Evolutionary conservation across 1,140 invertebrate genomes (phyloP).

Genomic region (Bombus soroeensis): DNA sequence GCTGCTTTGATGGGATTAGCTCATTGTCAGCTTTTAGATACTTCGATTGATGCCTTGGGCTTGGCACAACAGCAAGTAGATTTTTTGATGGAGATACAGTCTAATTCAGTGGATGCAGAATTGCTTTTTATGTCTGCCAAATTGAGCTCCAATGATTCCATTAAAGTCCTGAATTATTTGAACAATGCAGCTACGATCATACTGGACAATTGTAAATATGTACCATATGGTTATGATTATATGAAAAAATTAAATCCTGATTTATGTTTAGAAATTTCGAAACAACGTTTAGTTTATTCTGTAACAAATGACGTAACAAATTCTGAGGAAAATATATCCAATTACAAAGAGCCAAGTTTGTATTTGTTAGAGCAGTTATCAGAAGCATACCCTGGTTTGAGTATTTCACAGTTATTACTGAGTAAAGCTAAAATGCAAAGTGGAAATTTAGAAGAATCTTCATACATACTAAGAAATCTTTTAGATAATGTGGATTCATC

Average conservation of each 20-base stretch:
- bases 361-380: constrained; percentile 89
- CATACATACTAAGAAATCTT: constrained; percentile 87
- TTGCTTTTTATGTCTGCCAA: constrained; percentile 88
- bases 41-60: constrained; percentile 81
- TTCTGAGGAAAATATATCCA: constrained; percentile 52
- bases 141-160: constrained; percentile 84
- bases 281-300: constrained; percentile 90
- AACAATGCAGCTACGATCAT: constrained; percentile 89
- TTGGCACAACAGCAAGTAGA: constrained; percentile 93
- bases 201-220: constrained; percentile 84
- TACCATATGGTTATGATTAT: constrained; percentile 90
- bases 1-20: constrained; percentile 91
- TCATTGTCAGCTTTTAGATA: constrained; percentile 89
- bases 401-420: constrained; percentile 88
- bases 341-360: constrained; percentile 83
- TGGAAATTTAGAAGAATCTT: constrained; percentile 88
- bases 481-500: constrained; percentile 89
- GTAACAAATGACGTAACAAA: constrained; percentile 68
- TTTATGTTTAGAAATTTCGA: constrained; percentile 91
- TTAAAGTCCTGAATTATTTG: constrained; percentile 86
- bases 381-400: constrained; percentile 92
- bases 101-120: constrained; percentile 83
- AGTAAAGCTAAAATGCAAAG: constrained; percentile 91
- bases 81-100: constrained; percentile 92
- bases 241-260: constrained; percentile 91